Conservation (phyloP, 1,140 invertebrate species). For the Dreissena rostriformis region DNA sequence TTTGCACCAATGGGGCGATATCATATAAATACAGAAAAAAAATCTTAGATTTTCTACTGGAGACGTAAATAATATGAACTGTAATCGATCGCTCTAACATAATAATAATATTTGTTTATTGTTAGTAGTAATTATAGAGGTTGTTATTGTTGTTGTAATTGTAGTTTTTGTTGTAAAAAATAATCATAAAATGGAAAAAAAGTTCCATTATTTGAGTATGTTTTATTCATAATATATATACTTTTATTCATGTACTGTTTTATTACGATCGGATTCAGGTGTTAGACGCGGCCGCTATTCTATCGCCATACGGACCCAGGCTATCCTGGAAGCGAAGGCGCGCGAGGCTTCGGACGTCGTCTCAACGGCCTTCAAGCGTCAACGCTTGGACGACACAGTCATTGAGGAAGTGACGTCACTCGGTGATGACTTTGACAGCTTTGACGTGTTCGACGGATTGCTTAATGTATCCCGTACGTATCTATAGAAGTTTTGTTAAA, state of each 20-base stretch:
- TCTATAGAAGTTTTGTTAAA: no score
- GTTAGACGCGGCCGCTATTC: conserved; percentile 65
- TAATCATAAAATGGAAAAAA: no score
- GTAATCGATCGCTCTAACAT: no score
- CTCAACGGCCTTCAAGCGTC: background rate
- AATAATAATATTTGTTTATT: no score
- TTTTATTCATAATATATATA: no score
- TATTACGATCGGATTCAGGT: conserved; percentile 41
- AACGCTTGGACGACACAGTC: background rate
- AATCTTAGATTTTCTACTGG: no score
- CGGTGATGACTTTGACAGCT: background rate
- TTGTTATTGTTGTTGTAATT: no score
- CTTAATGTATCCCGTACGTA: conserved; percentile 1
- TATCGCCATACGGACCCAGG: conserved; percentile 66
- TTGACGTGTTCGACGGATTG: conserved; percentile 34
- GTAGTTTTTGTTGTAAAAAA: background rate
- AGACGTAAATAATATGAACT: no score
- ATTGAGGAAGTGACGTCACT: background rate
- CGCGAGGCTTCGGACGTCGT: conserved; percentile 25
- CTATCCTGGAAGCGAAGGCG: conserved; percentile 64
- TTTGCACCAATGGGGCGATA: no score
- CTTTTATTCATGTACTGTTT: background rate
- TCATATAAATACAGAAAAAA: no score
- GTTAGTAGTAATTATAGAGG: no score
- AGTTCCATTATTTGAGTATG: background rate